Conservation (phyloP, 2,113 vertebrate genomes). For the Pardalotus punctatus region DNA sequence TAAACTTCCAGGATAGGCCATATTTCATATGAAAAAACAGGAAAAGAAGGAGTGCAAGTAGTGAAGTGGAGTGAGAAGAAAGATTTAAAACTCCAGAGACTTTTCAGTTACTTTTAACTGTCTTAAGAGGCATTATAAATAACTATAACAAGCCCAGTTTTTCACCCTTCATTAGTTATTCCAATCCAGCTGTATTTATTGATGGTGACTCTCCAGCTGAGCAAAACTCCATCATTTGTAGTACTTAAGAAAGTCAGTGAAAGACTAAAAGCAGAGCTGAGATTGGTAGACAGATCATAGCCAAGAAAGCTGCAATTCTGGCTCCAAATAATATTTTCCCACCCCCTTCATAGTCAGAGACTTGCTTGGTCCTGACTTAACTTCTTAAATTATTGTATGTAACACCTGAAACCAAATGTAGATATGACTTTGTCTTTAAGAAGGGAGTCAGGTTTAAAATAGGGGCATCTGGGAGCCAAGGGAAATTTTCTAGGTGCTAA, state of each 20-base stretch:
- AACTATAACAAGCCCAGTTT: background rate
- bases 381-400: background rate
- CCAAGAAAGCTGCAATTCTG: conserved; percentile 25
- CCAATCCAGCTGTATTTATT: background rate
- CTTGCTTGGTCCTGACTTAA: conserved; percentile 1
- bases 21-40: background rate
- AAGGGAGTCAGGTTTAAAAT: conserved; percentile 25
- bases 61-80: background rate
- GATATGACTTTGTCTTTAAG: conserved; percentile 28
- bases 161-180: background rate
- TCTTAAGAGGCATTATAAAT: background rate
- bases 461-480: conserved; percentile 20
- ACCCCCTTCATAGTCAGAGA: background rate
- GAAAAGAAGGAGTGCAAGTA: background rate
- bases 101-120: conserved; percentile 6
- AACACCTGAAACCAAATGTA: conserved; percentile 29
- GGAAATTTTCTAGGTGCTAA: conserved; percentile 55
- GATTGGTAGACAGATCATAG: background rate
- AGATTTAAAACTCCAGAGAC: conserved; percentile 1
- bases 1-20: background rate
- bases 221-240: background rate
- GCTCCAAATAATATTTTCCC: conserved; percentile 36
- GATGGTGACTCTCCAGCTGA: conserved; percentile 1
- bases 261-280: conserved; percentile 35
- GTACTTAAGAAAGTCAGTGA: background rate